Percentiles rank a stretch among this genome's conserved stretches.
Conservation (phyloP, 2,797 vertebrate genomes). For the Carduelis carduelis region DNA sequence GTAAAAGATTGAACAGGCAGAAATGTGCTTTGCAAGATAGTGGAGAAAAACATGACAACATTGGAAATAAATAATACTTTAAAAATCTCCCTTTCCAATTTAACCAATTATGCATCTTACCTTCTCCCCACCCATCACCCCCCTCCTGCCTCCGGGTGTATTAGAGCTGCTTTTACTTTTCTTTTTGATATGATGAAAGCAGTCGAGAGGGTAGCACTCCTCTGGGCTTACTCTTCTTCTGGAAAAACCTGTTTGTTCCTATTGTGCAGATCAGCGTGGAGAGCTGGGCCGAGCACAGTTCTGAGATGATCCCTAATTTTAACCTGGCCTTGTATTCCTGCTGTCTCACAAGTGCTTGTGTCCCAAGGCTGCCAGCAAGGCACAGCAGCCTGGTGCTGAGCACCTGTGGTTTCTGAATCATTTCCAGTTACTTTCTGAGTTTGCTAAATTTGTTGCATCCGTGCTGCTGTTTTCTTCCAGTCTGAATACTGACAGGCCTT, state of each 20-base stretch:
- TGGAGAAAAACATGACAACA: neutral
- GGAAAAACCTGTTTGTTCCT: neutral
- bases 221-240: neutral
- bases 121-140: neutral
- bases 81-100: neutral
- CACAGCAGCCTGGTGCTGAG: neutral
- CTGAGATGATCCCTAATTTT: neutral
- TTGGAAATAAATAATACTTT: neutral
- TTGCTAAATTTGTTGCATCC: neutral
- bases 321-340: neutral
- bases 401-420: conserved; percentile 67
- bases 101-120: neutral
- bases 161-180: neutral
- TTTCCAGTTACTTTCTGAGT: conserved; percentile 21
- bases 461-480: conserved; percentile 14
- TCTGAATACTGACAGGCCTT: neutral
- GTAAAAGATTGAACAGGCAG: neutral
- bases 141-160: accelerated
- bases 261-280: neutral
- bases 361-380: neutral
- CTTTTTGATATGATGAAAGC: neutral
- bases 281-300: neutral
- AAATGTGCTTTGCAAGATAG: neutral
- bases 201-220: neutral
- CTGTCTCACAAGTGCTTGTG: neutral